Conservation (phyloP, 2,888 invertebrate species). For the Tryphoninae sp. region DNA sequence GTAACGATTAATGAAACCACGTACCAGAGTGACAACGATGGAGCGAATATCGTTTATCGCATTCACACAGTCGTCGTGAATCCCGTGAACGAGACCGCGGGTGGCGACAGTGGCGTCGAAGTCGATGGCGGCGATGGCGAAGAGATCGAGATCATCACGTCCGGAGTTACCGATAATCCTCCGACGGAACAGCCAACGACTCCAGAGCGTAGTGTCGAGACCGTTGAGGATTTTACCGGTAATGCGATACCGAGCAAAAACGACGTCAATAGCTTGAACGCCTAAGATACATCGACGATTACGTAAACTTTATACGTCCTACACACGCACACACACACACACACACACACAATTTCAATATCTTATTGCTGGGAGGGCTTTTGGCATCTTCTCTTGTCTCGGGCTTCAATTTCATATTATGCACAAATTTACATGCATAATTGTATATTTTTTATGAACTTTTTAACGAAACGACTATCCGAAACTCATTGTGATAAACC, state of each 20-base stretch:
- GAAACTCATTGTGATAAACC: conserved; percentile 50
- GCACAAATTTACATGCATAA: background rate
- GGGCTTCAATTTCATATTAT: conserved; percentile 13
- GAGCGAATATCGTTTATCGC: conserved; percentile 79
- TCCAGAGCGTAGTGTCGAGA: conserved; percentile 73
- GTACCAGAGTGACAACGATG: conserved; percentile 80
- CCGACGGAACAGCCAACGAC: conserved; percentile 63
- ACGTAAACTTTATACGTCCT: background rate
- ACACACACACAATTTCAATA: conserved; percentile 21
- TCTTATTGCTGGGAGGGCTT: background rate
- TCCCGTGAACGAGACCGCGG: conserved; percentile 75
- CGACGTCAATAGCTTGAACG: conserved; percentile 70
- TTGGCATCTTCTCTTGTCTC: conserved; percentile 4
- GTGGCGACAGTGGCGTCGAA: conserved; percentile 52
- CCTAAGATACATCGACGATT: conserved; percentile 64
- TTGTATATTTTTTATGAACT: conserved; percentile 22
- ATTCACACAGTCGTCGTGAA: conserved; percentile 82
- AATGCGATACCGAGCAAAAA: conserved; percentile 77
- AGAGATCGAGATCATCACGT: conserved; percentile 63
- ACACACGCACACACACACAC: too few relatives aligned
- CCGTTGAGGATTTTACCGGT: conserved; percentile 77
- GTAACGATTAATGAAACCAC: conserved; percentile 83
- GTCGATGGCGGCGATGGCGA: conserved; percentile 53
- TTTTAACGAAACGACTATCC: conserved; percentile 31
- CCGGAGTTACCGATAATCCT: conserved; percentile 26